phyloP scores from a whole-genome alignment of 1,140 invertebrate genomes.

The Hydropsyche tenuis region DNA sequence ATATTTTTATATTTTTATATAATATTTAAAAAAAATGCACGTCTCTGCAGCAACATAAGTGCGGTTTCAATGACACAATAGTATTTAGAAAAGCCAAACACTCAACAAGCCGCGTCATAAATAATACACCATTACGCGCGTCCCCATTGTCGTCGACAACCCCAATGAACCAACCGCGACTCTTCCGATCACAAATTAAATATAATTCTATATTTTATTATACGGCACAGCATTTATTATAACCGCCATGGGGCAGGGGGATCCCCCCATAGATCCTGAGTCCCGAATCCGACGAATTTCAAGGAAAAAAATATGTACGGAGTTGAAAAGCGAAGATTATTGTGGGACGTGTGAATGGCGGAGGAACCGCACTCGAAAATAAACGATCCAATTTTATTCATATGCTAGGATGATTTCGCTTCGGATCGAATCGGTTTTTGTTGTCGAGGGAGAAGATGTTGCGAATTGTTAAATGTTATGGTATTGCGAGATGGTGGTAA shows the following conservation, averaged over 20 bases:
- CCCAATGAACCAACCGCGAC: background rate
- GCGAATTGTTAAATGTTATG: too few species aligned
- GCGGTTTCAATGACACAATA: slow-evolving; percentile 42
- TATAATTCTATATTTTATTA: slow-evolving; percentile 46
- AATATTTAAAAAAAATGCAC: background rate
- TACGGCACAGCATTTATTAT: too few species aligned
- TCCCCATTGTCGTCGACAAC: slow-evolving; percentile 26
- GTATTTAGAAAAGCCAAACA: slow-evolving; percentile 43
- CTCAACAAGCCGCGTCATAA: slow-evolving; percentile 41
- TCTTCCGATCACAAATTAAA: slow-evolving; percentile 43
- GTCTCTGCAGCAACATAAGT: slow-evolving; percentile 27
- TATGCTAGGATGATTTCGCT: too few species aligned
- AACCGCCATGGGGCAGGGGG: background rate
- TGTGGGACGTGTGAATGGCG: too few species aligned
- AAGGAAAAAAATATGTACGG: too few species aligned
- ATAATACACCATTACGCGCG: slow-evolving; percentile 42
- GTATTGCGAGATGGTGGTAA: too few species aligned
- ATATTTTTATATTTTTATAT: background rate
- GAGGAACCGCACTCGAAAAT: too few species aligned
- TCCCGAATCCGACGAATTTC: too few species aligned
- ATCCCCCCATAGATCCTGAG: background rate
- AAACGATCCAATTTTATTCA: too few species aligned
- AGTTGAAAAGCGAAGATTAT: too few species aligned
- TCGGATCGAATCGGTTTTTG: too few species aligned
- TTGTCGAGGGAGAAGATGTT: too few species aligned